phyloP scores from a whole-genome alignment of 1,140 invertebrate genomes.

The Apis dorsata region DNA sequence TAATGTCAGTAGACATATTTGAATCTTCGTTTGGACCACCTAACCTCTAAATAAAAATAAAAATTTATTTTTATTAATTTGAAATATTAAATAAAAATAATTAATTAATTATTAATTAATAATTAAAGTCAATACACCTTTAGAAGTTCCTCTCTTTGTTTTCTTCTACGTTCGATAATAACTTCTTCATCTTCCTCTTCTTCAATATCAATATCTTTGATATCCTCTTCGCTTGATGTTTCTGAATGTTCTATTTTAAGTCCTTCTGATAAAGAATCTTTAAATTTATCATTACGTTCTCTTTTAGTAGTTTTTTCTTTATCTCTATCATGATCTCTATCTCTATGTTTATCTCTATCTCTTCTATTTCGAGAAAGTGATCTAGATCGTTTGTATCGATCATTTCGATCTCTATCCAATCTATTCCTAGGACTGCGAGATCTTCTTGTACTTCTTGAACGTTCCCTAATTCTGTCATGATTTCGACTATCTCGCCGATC shows the following conservation, averaged over 20 bases:
- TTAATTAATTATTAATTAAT: conserved; percentile 40
- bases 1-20: conserved; percentile 78
- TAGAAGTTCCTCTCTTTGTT: conserved; percentile 93
- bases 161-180: conserved; percentile 94
- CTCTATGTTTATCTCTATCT: conserved; percentile 70
- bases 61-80: not conserved
- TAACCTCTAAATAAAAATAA: conserved; percentile 77
- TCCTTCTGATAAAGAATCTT: conserved; percentile 92
- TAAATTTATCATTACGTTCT: conserved; percentile 84
- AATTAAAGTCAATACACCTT: conserved; percentile 81
- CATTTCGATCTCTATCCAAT: conserved; percentile 68
- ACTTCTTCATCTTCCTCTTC: conserved; percentile 97
- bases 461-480: conserved; percentile 68
- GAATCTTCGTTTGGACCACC: conserved; percentile 84
- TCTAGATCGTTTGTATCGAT: conserved; percentile 71
- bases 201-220: conserved; percentile 87
- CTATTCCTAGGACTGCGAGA: conserved; percentile 73
- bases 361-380: conserved; percentile 72
- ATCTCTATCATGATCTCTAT: conserved; percentile 73
- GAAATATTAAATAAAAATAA: not conserved
- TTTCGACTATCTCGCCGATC: conserved; percentile 68
- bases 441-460: conserved; percentile 68
- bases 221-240: conserved; percentile 84
- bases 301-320: conserved; percentile 78
- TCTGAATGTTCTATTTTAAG: conserved; percentile 83